Conservation (phyloP, 2,113 vertebrate species). For the Pollimyrus isidori region DNA sequence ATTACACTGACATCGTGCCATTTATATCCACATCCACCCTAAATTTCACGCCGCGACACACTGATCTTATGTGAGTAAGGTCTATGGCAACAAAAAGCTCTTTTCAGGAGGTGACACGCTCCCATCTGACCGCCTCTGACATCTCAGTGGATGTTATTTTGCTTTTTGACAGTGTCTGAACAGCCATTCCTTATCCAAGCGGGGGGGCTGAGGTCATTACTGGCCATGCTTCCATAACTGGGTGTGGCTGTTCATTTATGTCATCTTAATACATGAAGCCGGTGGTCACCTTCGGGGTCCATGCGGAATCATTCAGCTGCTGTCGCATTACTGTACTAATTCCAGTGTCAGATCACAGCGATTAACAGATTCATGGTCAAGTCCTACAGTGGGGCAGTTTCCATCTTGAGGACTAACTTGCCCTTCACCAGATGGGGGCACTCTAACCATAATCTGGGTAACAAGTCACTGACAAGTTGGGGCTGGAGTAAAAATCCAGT, state of each 20-base stretch:
- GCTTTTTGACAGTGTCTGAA: neutral
- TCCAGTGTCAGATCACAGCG: neutral
- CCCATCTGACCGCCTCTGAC: neutral
- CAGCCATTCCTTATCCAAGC: neutral
- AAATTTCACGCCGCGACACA: neutral
- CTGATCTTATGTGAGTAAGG: neutral
- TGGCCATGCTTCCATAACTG: neutral
- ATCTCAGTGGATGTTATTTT: neutral
- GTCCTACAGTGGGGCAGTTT: neutral
- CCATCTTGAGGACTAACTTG: neutral
- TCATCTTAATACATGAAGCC: neutral
- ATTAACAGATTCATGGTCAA: neutral
- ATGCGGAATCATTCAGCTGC: neutral
- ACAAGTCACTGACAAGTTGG: neutral
- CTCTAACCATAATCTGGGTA: neutral
- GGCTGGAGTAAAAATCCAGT: neutral
- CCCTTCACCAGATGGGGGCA: neutral
- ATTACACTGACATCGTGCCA: neutral
- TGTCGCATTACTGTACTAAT: neutral
- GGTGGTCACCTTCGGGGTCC: neutral
- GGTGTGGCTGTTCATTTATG: neutral
- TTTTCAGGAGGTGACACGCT: neutral
- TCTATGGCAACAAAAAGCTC: neutral
- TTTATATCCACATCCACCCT: neutral
- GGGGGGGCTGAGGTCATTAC: neutral